Conservation (phyloP, 2,888 invertebrate genomes). For the Rhyacophila evoluta region DNA sequence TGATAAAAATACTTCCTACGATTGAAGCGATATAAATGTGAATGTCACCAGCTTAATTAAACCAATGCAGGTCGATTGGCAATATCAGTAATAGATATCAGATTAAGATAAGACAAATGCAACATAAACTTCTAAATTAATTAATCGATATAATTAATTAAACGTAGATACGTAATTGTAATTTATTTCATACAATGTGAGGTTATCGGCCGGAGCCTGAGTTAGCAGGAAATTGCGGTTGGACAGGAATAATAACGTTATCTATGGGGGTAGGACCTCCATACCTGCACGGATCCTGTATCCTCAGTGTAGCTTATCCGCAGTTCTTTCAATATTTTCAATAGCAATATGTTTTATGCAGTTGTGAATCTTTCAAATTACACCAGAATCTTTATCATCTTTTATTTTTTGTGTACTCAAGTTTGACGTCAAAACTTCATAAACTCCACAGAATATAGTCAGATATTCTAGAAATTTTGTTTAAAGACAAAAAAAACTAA, state of each 20-base stretch:
- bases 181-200: neutral
- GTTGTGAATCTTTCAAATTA: too few relatives aligned
- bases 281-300: too few relatives aligned
- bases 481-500: too few relatives aligned
- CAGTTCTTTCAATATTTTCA: too few relatives aligned
- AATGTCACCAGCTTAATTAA: neutral
- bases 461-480: too few relatives aligned
- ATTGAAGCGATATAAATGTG: neutral
- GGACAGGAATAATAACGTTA: neutral
- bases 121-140: neutral
- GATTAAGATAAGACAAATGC: constrained; percentile 10
- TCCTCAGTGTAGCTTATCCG: too few relatives aligned
- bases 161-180: neutral
- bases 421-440: too few relatives aligned
- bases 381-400: too few relatives aligned
- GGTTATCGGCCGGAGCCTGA: neutral
- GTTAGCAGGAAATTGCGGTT: neutral
- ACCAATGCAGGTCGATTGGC: constrained; percentile 8
- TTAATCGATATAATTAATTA: neutral
- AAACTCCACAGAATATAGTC: too few relatives aligned
- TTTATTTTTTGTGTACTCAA: too few relatives aligned
- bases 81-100: neutral
- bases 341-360: too few relatives aligned
- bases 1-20: constrained; percentile 28
- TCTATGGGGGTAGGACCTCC: neutral